Conservation (phyloP, 2,888 invertebrate species). For the Agriopis leucophaearia region DNA sequence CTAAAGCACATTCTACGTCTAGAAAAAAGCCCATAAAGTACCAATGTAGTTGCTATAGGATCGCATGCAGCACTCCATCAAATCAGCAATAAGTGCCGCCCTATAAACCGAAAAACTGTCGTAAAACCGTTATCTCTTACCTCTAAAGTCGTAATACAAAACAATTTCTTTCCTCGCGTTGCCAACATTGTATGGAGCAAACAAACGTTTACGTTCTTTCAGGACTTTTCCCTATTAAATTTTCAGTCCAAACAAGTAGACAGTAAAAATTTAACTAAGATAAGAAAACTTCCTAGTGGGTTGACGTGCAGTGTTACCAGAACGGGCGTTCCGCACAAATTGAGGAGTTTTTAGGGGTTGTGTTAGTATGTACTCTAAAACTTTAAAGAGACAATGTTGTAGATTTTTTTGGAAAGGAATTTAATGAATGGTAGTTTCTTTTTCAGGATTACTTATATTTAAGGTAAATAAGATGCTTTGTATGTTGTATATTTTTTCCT, state of each 20-base stretch:
- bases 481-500: too few species aligned
- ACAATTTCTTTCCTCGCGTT: slow-evolving; percentile 43
- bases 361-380: slow-evolving; percentile 16
- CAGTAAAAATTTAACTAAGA: slow-evolving; percentile 62
- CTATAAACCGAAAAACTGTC: slow-evolving; percentile 40
- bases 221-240: slow-evolving; percentile 58
- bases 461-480: not conserved
- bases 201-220: slow-evolving; percentile 53
- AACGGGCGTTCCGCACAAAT: slow-evolving; percentile 5
- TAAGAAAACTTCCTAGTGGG: slow-evolving; percentile 52
- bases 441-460: not conserved
- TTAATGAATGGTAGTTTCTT: not conserved
- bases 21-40: not conserved
- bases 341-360: slow-evolving; percentile 27
- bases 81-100: slow-evolving; percentile 28
- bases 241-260: slow-evolving; percentile 63
- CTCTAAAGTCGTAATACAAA: slow-evolving; percentile 47
- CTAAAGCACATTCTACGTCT: not conserved
- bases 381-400: slow-evolving; percentile 23
- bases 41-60: slow-evolving; percentile 5
- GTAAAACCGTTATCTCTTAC: slow-evolving; percentile 45
- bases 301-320: slow-evolving; percentile 40
- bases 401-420: slow-evolving; percentile 1
- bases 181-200: slow-evolving; percentile 58
- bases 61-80: slow-evolving; percentile 21